A percentile compares a stretch with the other conserved stretches of the same genome.
These are phyloP conservation scores for Tychaedon coryphoeus DNA, from an alignment of 2,113 vertebrate species.

Conservation along the genomic window DNA sequence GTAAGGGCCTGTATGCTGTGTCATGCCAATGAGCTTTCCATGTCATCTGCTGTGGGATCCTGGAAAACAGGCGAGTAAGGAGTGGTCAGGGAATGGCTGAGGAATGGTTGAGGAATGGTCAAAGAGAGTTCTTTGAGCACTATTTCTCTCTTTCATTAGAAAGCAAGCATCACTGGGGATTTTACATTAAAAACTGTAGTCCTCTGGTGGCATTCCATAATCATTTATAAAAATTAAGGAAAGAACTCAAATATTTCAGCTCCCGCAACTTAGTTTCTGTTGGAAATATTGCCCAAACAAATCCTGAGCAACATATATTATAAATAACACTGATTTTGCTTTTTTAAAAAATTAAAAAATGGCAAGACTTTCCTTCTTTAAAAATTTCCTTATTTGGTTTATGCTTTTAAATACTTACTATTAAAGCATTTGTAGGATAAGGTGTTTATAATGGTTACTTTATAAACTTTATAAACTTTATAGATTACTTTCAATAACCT, in stretches of 20 bases:
- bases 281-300: background rate
- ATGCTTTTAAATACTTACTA: background rate
- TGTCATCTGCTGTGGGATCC: rapidly evolving
- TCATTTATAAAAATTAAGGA: background rate
- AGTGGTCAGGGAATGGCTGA: background rate
- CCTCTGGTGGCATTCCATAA: background rate
- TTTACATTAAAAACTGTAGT: background rate
- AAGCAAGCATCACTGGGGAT: rapidly evolving
- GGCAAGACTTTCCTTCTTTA: rapidly evolving
- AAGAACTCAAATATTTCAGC: background rate
- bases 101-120: background rate
- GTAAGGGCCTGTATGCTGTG: background rate
- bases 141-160: background rate
- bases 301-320: background rate
- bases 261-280: background rate
- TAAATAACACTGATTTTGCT: background rate
- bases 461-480: too few relatives aligned
- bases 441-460: background rate
- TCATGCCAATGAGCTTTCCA: background rate
- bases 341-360: background rate
- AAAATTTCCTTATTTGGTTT: background rate
- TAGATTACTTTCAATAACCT: background rate
- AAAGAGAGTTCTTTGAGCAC: background rate
- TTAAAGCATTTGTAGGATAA: background rate
- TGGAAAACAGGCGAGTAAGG: background rate